Evolutionary conservation across 2,888 invertebrate genomes (phyloP).

Genomic region (Toxonevra muliebris): DNA sequence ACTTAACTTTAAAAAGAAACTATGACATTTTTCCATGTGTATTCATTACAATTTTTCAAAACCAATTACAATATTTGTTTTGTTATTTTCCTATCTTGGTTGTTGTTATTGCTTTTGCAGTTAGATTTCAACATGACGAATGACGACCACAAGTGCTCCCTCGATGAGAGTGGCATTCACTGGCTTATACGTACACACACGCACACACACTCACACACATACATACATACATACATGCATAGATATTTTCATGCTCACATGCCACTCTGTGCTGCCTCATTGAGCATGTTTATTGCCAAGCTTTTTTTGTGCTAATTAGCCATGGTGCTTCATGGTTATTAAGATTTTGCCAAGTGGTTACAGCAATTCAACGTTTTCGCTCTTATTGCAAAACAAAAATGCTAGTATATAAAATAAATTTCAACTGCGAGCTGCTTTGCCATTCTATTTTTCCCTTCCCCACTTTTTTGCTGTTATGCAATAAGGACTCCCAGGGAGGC

Average conservation of each 20-base stretch:
- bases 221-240: slow-evolving; percentile 1
- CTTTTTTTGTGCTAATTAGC: slow-evolving; percentile 64
- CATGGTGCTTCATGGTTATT: slow-evolving; percentile 62
- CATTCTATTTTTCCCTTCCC: slow-evolving; percentile 7
- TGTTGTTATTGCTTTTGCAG: background rate
- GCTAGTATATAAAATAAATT: background rate
- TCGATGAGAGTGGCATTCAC: slow-evolving; percentile 16
- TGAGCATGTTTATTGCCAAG: slow-evolving; percentile 62
- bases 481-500: slow-evolving; percentile 6
- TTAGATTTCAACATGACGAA: slow-evolving; percentile 14
- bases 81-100: slow-evolving; percentile 20
- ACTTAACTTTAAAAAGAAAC: background rate
- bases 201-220: slow-evolving; percentile 6
- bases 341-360: slow-evolving; percentile 60
- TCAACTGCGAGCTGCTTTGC: too few species aligned
- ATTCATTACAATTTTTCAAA: slow-evolving; percentile 5
- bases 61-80: slow-evolving; percentile 12
- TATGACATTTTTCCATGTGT: slow-evolving; percentile 17
- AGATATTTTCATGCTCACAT: slow-evolving; percentile 35
- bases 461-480: slow-evolving; percentile 17
- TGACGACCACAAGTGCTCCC: slow-evolving; percentile 37
- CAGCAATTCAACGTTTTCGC: slow-evolving; percentile 37
- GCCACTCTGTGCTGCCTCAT: slow-evolving; percentile 50
- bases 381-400: slow-evolving; percentile 12
- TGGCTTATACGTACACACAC: slow-evolving; percentile 6